Evolutionary conservation across 2,113 vertebrate species (phyloP).

Genomic region (Hymenochirus boettgeri): DNA sequence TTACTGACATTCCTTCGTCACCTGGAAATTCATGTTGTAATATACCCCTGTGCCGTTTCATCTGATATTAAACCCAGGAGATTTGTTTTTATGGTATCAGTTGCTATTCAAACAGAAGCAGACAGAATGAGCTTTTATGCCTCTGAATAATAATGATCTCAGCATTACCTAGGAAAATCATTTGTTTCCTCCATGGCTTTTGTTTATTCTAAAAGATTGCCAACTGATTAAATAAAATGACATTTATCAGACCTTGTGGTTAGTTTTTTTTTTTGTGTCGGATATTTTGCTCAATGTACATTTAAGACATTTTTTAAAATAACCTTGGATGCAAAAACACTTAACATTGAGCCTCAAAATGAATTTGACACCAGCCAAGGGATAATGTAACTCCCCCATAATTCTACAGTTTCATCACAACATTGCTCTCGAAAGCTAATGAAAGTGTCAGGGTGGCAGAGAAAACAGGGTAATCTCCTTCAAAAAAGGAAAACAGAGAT

Average conservation of each 20-base stretch:
- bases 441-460: background rate
- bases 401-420: background rate
- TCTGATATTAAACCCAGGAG: too few species aligned
- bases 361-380: slow-evolving; percentile 12
- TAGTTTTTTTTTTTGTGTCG: background rate
- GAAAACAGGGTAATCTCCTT: background rate
- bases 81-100: too few species aligned
- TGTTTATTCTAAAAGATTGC: slow-evolving; percentile 24
- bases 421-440: slow-evolving; percentile 6
- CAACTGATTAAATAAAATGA: slow-evolving; percentile 17
- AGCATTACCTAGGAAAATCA: slow-evolving; percentile 2
- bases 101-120: too few species aligned
- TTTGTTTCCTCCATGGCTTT: slow-evolving; percentile 12
- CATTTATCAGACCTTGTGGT: slow-evolving; percentile 36
- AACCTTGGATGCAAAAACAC: slow-evolving; percentile 29
- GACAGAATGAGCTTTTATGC: too few species aligned
- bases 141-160: slow-evolving; percentile 8
- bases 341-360: slow-evolving; percentile 1
- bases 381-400: slow-evolving; percentile 16
- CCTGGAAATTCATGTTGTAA: too few species aligned
- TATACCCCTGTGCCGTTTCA: too few species aligned
- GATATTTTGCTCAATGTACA: slow-evolving; percentile 14
- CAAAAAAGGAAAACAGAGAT: too few species aligned
- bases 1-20: too few species aligned
- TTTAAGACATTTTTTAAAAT: slow-evolving; percentile 29